Base-by-base conservation (phyloP, 1,140 invertebrate species). In the Achroia grisella region DNA sequence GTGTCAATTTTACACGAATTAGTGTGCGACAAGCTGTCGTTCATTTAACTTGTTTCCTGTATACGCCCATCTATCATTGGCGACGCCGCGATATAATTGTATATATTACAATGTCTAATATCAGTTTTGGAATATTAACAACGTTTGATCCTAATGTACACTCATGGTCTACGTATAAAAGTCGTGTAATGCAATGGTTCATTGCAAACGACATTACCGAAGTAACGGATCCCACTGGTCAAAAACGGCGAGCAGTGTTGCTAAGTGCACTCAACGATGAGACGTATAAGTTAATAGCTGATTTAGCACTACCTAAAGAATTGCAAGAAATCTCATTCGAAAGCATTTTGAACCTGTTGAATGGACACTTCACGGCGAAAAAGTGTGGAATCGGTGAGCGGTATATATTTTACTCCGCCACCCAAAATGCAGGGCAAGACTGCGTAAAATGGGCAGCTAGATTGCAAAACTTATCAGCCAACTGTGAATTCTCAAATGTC, bases 161-260 rank as follows among this genome's bases (percentile, higher is more conserved):
- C 2, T 23, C 17, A 33, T n/a, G n/a, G 31, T 33, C 31, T 5
- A 33, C 8, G n/a, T 33, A 11, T 4, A 33, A 1, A 10, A 33
- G n/a, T 10, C n/a, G 9, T 33, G n/a, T 11, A 33, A 33, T 10
- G 5, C 45, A 47, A 29, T 47, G 30, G 37, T 47, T 40, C 17
- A 11, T 34, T 0, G 45, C 45, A 11, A 47, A 41, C 14, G 45
- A 47, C 1, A 14, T 46, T 0, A 13, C 1, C 8, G 44, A 10
- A 1, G 9, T 5, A 0, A 9, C 8, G 12, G 45, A 47, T 15
- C 34, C 39, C 2, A 4, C 9, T 0, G 15, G 11, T 2, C 2
- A 12, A 5, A 46, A 46, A 10, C 44, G 44, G 9, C 35, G 44
- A 6, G 44, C 44, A 0, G 39, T 46, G 1, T 32, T 46, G 11